Evolutionary conservation across 2,888 invertebrate species (phyloP).

Genomic region (Ethmia dodecea): DNA sequence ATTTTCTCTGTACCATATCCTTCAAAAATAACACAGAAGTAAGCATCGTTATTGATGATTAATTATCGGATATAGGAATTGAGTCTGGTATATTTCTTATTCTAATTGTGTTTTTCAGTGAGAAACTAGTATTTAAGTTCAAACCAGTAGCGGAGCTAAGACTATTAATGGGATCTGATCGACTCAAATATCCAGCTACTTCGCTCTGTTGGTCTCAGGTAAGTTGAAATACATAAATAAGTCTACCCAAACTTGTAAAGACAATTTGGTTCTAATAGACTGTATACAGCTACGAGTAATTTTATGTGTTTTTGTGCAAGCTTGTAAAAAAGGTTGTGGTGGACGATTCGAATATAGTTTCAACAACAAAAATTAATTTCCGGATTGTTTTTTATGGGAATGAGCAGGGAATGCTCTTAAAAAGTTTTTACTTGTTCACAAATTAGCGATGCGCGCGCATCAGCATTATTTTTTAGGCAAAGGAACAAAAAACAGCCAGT

Average conservation of each 20-base stretch:
- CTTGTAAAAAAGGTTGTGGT: too few species aligned
- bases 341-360: too few species aligned
- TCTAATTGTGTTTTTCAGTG: conserved; percentile 42
- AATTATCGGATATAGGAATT: not conserved
- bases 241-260: too few species aligned
- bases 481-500: too few species aligned
- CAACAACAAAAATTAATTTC: too few species aligned
- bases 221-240: conserved; percentile 22
- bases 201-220: conserved; percentile 71
- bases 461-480: too few species aligned
- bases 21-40: conserved; percentile 34
- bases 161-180: conserved; percentile 29
- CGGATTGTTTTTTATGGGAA: too few species aligned
- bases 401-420: too few species aligned
- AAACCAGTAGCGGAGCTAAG: conserved; percentile 68
- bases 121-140: conserved; percentile 47
- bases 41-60: conserved; percentile 19
- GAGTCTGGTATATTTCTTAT: not conserved
- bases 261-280: not conserved
- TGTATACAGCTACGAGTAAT: conserved; percentile 1
- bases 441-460: too few species aligned
- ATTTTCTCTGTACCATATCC: conserved; percentile 79
- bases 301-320: not conserved
- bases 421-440: too few species aligned
- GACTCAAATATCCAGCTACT: conserved; percentile 62